Conservation (phyloP, 1,140 invertebrate genomes). For the Dendroctonus ponderosae region DNA sequence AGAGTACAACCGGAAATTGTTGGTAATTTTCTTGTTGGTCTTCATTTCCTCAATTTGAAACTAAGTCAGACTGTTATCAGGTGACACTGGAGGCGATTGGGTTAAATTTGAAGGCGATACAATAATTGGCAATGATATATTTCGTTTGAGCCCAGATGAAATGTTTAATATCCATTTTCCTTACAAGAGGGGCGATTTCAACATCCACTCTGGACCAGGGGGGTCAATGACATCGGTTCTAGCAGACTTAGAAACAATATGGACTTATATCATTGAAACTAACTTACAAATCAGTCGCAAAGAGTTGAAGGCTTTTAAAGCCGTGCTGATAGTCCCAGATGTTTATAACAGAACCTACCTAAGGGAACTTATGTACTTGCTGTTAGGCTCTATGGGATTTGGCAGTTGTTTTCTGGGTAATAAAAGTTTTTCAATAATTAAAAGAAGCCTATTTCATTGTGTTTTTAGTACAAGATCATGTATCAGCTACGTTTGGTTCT, state of each 20-base stretch:
- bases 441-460: neutral
- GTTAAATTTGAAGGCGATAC: slow-evolving; percentile 61
- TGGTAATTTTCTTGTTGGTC: slow-evolving; percentile 30
- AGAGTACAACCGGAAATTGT: slow-evolving; percentile 67
- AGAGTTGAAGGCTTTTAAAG: slow-evolving; percentile 80
- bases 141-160: slow-evolving; percentile 70
- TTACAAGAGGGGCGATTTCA: slow-evolving; percentile 80
- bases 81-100: slow-evolving; percentile 58
- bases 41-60: neutral
- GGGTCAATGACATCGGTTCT: slow-evolving; percentile 82
- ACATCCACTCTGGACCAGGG: slow-evolving; percentile 78
- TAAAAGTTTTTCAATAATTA: slow-evolving; percentile 61
- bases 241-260: slow-evolving; percentile 83
- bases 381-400: slow-evolving; percentile 83
- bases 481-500: slow-evolving; percentile 91
- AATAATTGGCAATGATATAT: slow-evolving; percentile 67
- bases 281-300: slow-evolving; percentile 73
- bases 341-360: slow-evolving; percentile 86
- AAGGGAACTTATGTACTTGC: slow-evolving; percentile 78
- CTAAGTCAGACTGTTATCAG: slow-evolving; percentile 1
- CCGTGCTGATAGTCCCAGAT: slow-evolving; percentile 86
- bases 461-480: slow-evolving; percentile 68
- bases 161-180: slow-evolving; percentile 89
- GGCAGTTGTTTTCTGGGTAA: slow-evolving; percentile 75
- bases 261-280: slow-evolving; percentile 75